These are phyloP conservation scores for Euwallacea fornicatus DNA, from an alignment of 1,140 invertebrate genomes.

Conservation along the genomic window DNA sequence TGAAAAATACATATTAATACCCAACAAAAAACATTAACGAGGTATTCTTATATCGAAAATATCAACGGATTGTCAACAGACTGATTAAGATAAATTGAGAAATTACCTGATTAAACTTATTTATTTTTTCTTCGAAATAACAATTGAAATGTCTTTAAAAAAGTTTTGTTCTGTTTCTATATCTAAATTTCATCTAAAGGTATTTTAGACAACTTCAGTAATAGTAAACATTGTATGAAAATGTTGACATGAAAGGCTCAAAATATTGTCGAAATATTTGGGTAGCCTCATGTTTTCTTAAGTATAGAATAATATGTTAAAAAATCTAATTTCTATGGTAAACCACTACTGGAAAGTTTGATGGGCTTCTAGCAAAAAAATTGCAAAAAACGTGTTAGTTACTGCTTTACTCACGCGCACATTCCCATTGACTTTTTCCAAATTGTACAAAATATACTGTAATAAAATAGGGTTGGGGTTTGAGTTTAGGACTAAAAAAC, in stretches of 20 bases:
- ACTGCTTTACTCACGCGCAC: slow-evolving; percentile 46
- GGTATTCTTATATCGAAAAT: slow-evolving; percentile 32
- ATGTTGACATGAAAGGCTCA: neutral
- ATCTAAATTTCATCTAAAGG: slow-evolving; percentile 26
- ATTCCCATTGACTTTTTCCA: slow-evolving; percentile 45
- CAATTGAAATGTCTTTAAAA: slow-evolving; percentile 25
- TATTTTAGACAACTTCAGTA: slow-evolving; percentile 18
- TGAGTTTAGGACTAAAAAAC: neutral
- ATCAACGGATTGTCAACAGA: neutral
- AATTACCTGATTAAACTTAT: no score
- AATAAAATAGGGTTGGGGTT: slow-evolving; percentile 40
- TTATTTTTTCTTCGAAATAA: neutral
- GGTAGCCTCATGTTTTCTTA: slow-evolving; percentile 8
- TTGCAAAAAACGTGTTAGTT: slow-evolving; percentile 33
- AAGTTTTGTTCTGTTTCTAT: slow-evolving; percentile 36
- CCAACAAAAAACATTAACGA: slow-evolving; percentile 34
- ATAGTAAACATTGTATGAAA: slow-evolving; percentile 27
- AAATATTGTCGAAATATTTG: neutral
- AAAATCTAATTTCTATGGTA: slow-evolving; percentile 31
- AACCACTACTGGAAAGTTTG: slow-evolving; percentile 40
- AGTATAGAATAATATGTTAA: slow-evolving; percentile 25
- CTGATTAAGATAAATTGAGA: neutral
- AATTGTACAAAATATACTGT: slow-evolving; percentile 47
- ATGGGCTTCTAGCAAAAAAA: slow-evolving; percentile 38
- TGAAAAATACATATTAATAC: neutral